phyloP scores from a whole-genome alignment of 2,113 vertebrate genomes.

The Myrmecophaga tridactyla region DNA sequence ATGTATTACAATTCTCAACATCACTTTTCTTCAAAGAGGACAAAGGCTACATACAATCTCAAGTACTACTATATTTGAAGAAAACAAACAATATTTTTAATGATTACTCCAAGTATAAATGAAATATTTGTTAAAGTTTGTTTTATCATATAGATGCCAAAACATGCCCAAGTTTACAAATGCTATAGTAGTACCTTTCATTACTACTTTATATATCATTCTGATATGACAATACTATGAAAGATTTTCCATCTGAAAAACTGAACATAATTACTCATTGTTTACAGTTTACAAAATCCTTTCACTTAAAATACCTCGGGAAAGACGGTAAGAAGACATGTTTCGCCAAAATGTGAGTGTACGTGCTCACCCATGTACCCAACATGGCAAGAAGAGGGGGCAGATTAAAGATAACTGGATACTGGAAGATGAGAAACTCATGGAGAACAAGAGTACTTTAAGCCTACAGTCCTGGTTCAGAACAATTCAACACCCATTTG shows the following conservation, averaged over 20 bases:
- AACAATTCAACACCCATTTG: background rate
- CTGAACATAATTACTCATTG: background rate
- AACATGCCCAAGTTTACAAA: background rate
- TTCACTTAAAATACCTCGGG: slow-evolving; percentile 10
- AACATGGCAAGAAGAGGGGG: background rate
- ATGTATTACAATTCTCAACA: background rate
- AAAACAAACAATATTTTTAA: slow-evolving; percentile 23
- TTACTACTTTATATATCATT: background rate
- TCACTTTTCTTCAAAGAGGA: background rate
- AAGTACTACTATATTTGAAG: background rate
- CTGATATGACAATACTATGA: background rate
- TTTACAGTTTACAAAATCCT: slow-evolving; percentile 25
- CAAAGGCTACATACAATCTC: background rate
- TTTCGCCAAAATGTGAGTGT: background rate
- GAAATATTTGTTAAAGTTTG: background rate
- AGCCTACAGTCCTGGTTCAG: background rate
- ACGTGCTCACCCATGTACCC: background rate
- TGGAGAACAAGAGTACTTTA: background rate
- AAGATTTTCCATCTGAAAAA: slow-evolving; percentile 14
- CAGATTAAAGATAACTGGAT: background rate
- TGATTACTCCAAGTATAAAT: slow-evolving; percentile 9
- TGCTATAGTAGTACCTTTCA: background rate
- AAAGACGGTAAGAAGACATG: background rate
- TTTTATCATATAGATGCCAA: slow-evolving; percentile 1
- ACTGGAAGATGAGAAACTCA: too few species aligned